Base-by-base conservation (phyloP, 1,140 invertebrate species). In the Drosophila orosa region DNA sequence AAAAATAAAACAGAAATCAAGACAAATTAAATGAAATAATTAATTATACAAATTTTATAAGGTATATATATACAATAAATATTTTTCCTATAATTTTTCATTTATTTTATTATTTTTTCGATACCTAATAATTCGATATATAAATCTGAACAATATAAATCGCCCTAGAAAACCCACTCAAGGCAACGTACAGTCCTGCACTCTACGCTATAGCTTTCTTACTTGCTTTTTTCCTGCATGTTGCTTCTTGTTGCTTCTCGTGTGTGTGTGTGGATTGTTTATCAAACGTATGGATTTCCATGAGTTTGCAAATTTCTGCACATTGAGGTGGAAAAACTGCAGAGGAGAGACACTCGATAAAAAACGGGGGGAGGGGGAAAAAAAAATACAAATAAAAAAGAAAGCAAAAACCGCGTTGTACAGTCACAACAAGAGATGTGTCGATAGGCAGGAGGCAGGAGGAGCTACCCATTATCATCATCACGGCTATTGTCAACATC, bases 241-340 rank as follows among this genome's bases (percentile, higher is more conserved):
- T 45, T 33, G 44, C 31, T 54, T 50, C 45, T 47, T 72, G 35
- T 62, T 68, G 19, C 17, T 25, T 9, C 5, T 8, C 8, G 39
- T n/a, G 3, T 27, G 8, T 54, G 45, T 37, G 7, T 45, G 19
- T 59, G 19, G 12, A 39, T 45, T 68, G 52, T 68, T 76, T 78
- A 85, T 69, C 62, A 77, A 80, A 74, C 62, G 68, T 54, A 63
- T 74, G 66, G 42, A 72, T 74, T 55, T 74, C 54, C 57, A 71
- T 78, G 78, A 78, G 60, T 65, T 75, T 68, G 82, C 78, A 67
- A 78, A 85, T 58, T 50, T 68, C 68, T 86, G 60, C 66, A 69
- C 84, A 84, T 74, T 87, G 84, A 84, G 77, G 68, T 80, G 67
- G 85, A 89, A 87, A 89, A 89, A 87, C 61, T 89, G 84, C 84